Conservation (phyloP, 1,140 invertebrate genomes). For the Drosophila ananassae region DNA sequence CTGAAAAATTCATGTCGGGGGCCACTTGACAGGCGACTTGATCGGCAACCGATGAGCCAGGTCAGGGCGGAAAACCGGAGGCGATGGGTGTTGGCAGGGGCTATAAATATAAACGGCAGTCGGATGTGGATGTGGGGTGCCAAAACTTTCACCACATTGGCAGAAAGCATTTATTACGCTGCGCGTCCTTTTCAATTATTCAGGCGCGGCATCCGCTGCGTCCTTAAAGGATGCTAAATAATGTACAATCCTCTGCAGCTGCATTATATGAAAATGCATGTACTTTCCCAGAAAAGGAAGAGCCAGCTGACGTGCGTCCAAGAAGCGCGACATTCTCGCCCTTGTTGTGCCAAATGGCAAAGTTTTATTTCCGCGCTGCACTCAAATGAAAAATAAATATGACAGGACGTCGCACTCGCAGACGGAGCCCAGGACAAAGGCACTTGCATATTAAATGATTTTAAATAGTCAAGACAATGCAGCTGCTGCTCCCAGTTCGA, state of each 20-base stretch:
- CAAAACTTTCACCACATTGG: constrained; percentile 74
- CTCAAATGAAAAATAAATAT: constrained; percentile 83
- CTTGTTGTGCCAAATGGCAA: constrained; percentile 82
- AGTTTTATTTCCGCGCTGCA: constrained; percentile 78
- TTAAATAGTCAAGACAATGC: constrained; percentile 79
- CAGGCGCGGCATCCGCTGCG: constrained; percentile 62
- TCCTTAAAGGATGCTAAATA: constrained; percentile 71
- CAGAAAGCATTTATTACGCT: constrained; percentile 82
- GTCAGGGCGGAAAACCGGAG: not conserved
- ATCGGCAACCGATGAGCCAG: constrained; percentile 57
- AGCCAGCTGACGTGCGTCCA: constrained; percentile 75
- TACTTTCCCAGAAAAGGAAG: constrained; percentile 58
- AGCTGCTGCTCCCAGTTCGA: constrained; percentile 26
- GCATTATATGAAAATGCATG: constrained; percentile 79
- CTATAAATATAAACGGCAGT: constrained; percentile 56
- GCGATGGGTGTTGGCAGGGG: constrained; percentile 2
- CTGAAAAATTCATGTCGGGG: constrained; percentile 55
- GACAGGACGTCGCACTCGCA: constrained; percentile 65
- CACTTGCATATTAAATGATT: constrained; percentile 82
- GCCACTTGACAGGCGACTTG: constrained; percentile 49
- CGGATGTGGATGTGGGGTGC: constrained; percentile 18
- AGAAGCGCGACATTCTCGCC: constrained; percentile 72
- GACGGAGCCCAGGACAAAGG: constrained; percentile 60
- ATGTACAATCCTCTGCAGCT: constrained; percentile 69
- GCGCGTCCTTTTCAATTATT: constrained; percentile 79